Evolutionary conservation across 2,113 vertebrate species (phyloP).

Genomic region (Rhodinocichla rosea): DNA sequence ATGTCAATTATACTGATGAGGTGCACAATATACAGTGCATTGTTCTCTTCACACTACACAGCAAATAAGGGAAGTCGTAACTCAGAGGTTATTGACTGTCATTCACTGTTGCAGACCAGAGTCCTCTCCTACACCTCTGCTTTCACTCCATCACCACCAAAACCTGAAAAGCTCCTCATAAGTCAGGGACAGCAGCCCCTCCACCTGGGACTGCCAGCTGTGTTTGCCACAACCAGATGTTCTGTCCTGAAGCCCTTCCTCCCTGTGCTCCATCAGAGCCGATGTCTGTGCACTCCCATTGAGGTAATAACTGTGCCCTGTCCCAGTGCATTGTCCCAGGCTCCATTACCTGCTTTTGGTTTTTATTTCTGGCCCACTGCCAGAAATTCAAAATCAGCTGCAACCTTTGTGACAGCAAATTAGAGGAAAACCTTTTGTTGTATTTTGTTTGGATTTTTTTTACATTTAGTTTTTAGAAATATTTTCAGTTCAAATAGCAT

Average conservation of each 20-base stretch:
- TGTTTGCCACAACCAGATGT: background rate
- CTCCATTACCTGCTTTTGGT: fast-evolving
- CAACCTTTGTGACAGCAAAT: background rate
- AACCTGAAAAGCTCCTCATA: background rate
- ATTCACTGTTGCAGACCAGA: background rate
- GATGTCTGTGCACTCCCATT: background rate
- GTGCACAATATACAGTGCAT: background rate
- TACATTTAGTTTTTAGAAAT: background rate
- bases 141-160: background rate
- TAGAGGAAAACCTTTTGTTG: background rate
- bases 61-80: background rate
- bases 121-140: background rate
- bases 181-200: background rate
- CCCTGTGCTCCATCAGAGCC: background rate
- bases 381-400: background rate
- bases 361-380: background rate
- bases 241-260: background rate
- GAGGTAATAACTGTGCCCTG: background rate
- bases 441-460: background rate
- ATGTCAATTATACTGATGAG: background rate
- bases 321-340: fast-evolving
- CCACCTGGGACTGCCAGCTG: background rate
- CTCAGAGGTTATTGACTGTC: background rate
- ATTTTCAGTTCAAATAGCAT: background rate
- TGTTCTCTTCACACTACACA: background rate